Conservation (phyloP, 2,113 vertebrate genomes). For the human region GRCh38 chr5:102274001-102274500, state of each 20-base stretch:
- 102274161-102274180: background rate
- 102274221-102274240: background rate
- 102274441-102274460: background rate
- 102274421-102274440: background rate
- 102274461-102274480: background rate
- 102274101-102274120: background rate
- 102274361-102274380: background rate
- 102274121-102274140: background rate
- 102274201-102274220: background rate
- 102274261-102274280: slow-evolving; percentile 34
- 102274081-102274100: background rate
- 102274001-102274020: background rate
- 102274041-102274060: background rate
- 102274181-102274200: background rate
- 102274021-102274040: background rate
- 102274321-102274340: background rate
- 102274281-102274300: background rate
- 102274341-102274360: background rate
- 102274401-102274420: background rate
- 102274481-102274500: background rate
- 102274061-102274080: background rate
- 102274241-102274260: slow-evolving; percentile 28
- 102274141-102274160: background rate
- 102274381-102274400: background rate
- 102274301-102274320: background rate